Evolutionary conservation across 2,888 invertebrate species (phyloP), one percentile per base, ranked within the genome.

Genomic region (Tolmerus cingulatus): DNA sequence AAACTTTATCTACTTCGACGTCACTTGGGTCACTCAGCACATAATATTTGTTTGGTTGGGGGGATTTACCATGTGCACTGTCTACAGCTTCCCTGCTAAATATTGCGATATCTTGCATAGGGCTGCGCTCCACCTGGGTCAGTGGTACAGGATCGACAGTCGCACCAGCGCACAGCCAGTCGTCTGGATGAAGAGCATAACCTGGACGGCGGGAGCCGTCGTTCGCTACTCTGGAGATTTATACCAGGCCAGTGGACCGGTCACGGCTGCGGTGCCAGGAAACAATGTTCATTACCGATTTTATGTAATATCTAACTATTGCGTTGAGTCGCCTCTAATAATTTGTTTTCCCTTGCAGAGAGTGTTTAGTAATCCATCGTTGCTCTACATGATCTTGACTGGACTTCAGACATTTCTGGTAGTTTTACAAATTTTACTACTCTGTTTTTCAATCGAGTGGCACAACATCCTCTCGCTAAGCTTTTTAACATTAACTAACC

Each of bases 21-120:
- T 96, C 2, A 94, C 95, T 91, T 97, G 96, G 94, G 96, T 97
- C 9, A 95, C 96, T 0, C 97, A 97, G 91, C 97, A 98, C 91
- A 95, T 96, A 14, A 94, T 96, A 37, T 95, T 98, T 89, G 96
- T 97, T 78, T 98, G 97, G 95, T 93, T 97, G 88, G 96, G 97
- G 57, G 95, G 97, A 89, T 96, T 97, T 91, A 96, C 96, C 3
- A 95, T 98, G 90, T 95, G 96, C 90, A 94, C 95, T 1, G 94
- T 95, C 5, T 96, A 97, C 88, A 93, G 95, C 88, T 93, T 95
- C 87, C 93, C 94, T 0, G 94, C 95, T 0, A 92, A 94, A 89
- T 97, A 97, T 91, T 96, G 97, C 91, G 98, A 99, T 93, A 95
- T 97, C 51, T 93, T 98, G 88, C 99, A 99, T 92, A 94, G 97